phyloP scores from a whole-genome alignment of 2,888 invertebrate genomes.

The Girardia tigrina region DNA sequence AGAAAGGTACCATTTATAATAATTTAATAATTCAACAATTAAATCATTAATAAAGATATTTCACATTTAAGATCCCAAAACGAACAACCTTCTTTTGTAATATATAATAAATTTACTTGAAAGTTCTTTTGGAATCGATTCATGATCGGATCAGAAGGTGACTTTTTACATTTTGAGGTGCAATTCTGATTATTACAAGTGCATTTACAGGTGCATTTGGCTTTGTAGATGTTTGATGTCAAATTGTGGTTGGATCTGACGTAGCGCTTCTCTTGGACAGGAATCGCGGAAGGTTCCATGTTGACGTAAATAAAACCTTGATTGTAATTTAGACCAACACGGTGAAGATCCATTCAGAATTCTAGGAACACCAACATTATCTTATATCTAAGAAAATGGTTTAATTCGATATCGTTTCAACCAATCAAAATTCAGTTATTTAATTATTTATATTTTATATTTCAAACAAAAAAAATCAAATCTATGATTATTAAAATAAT shows the following conservation, averaged over 20 bases:
- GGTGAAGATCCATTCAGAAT: conserved; percentile 9
- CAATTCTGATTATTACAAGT: neutral
- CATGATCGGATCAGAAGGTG: neutral
- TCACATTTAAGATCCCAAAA: too few relatives aligned
- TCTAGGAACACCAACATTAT: neutral
- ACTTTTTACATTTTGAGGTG: neutral
- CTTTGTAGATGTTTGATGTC: neutral
- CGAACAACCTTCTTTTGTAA: too few relatives aligned
- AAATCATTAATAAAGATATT: too few relatives aligned
- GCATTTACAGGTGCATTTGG: neutral
- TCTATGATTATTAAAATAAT: too few relatives aligned
- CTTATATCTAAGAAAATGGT: neutral
- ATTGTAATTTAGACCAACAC: conserved; percentile 6
- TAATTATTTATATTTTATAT: neutral
- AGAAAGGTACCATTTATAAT: too few relatives aligned
- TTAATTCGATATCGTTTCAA: neutral
- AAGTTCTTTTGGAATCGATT: neutral
- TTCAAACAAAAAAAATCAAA: neutral
- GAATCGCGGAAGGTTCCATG: neutral
- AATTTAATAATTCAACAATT: too few relatives aligned
- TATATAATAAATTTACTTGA: neutral
- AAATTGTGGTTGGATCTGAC: conserved; percentile 1
- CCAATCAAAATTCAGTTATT: neutral
- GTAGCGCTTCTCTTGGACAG: neutral
- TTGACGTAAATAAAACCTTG: neutral